A percentile compares a stretch with the other conserved stretches of the same genome.
These are phyloP conservation scores for Ariolimax columbianus DNA, from an alignment of 2,888 invertebrate species.

Conservation along the genomic window DNA sequence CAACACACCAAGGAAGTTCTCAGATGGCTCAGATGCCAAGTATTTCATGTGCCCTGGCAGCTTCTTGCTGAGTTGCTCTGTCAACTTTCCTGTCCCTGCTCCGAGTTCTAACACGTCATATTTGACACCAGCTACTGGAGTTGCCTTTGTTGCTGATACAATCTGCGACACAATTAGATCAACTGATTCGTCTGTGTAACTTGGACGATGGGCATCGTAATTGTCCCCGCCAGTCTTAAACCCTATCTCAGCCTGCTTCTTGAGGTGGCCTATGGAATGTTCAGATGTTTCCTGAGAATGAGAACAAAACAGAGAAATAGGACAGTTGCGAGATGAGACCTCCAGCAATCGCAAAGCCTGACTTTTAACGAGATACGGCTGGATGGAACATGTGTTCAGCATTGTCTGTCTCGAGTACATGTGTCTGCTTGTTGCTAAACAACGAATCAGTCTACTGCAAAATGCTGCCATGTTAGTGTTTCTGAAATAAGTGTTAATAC, in stretches of 20 bases:
- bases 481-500: no score
- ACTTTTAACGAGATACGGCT: neutral
- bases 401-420: neutral
- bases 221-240: constrained; percentile 53
- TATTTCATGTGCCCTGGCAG: constrained; percentile 46
- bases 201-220: constrained; percentile 61
- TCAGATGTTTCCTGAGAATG: constrained; percentile 17
- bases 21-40: constrained; percentile 64
- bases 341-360: neutral
- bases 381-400: neutral
- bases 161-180: constrained; percentile 10
- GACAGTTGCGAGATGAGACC: neutral
- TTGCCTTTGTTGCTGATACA: neutral
- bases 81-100: constrained; percentile 67
- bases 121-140: neutral
- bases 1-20: constrained; percentile 59
- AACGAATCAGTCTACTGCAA: neutral
- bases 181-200: constrained; percentile 63
- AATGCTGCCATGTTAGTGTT: constrained; percentile 5
- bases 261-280: neutral
- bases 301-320: constrained; percentile 6
- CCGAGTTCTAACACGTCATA: constrained; percentile 62
- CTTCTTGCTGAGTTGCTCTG: constrained; percentile 46
- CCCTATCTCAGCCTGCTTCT: constrained; percentile 9
- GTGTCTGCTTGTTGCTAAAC: neutral